Evolutionary conservation across 2,113 vertebrate species (phyloP), one percentile per base, ranked within the genome.

Genomic region (Odobenus rosmarus): DNA sequence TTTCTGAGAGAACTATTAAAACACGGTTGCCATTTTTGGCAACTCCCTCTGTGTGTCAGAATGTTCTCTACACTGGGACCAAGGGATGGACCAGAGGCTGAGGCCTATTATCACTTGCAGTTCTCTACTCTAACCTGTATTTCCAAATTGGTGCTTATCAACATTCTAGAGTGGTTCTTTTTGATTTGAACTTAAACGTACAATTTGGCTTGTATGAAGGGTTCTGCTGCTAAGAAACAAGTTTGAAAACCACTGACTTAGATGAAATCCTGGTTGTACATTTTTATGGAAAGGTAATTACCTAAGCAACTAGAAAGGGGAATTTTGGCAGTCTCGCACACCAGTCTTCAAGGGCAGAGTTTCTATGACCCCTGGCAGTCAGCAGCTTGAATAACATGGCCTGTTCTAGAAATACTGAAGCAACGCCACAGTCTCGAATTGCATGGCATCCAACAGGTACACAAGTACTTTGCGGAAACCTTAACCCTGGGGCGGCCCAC

Each of bases 191-290:
- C n/a, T 71, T 97, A 80, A 90, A 90, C 24, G 83, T 77, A 42
- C 8, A 71, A 64, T 85, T 55, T 59, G 31, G 51, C 28, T 69
- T 93, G 12, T 72, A 53, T 59, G 83, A 93, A 94, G 39, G 39
- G 9, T 79, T 96, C 69, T 95, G 51, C 39, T 76, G 15, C 89
- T 93, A 72, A 80, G 61, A 96, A 83, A n/a, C 39, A 74, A 93
- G 81, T 39, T 62, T 85, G 46, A 93, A 97, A 96, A 93, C 59
- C 77, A 97, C 55, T 62, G 57, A 96, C 39, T 57, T 46, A 33
- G 16, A 77, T 33, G 31, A 72, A 76, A 82, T 77, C 71, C 6
- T 49, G 67, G 15, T 59, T 94, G 36, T 51, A 11, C 10, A 51
- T 24, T 36, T 84, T 83, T 81, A 86, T 33, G 33, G 80, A 89